A percentile compares a stretch with the other conserved stretches of the same genome.
phyloP scores from a whole-genome alignment of 2,797 vertebrate genomes.

The Salmo trutta region DNA sequence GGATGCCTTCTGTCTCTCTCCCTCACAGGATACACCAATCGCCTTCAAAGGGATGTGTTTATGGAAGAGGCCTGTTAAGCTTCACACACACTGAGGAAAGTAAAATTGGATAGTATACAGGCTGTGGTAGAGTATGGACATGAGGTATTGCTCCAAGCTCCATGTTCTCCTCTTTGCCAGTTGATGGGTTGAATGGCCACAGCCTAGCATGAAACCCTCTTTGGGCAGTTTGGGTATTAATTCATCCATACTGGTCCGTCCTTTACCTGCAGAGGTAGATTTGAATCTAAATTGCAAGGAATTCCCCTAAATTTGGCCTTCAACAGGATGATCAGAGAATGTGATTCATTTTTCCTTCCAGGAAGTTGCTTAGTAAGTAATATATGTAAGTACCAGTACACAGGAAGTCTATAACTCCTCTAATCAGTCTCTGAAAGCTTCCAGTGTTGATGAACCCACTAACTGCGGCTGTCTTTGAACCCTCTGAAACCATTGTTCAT shows the following conservation, averaged over 20 bases:
- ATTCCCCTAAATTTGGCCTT: neutral
- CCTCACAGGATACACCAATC: conserved; percentile 35
- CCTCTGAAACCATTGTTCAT: conserved; percentile 1
- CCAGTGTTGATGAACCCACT: neutral
- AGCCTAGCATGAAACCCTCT: neutral
- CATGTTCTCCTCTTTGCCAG: neutral
- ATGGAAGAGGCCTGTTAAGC: conserved; percentile 20
- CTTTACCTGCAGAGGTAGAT: neutral
- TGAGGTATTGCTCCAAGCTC: neutral
- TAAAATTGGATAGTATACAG: conserved; percentile 34
- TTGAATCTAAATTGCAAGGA: neutral
- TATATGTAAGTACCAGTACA: neutral
- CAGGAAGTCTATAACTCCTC: neutral
- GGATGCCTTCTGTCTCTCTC: conserved; percentile 10
- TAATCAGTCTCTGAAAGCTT: neutral
- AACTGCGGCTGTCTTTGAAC: neutral
- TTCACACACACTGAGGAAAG: conserved; percentile 30
- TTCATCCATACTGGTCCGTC: neutral
- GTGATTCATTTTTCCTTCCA: neutral
- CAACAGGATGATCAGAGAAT: too few species aligned
- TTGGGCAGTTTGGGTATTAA: neutral
- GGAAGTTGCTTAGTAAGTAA: neutral
- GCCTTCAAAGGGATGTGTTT: conserved; percentile 46
- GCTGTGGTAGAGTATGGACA: neutral
- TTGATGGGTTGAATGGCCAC: neutral